A percentile compares a stretch with the other conserved stretches of the same genome.
These are phyloP conservation scores for Cephus sareptanus DNA, from an alignment of 2,888 invertebrate species.

Conservation along the genomic window DNA sequence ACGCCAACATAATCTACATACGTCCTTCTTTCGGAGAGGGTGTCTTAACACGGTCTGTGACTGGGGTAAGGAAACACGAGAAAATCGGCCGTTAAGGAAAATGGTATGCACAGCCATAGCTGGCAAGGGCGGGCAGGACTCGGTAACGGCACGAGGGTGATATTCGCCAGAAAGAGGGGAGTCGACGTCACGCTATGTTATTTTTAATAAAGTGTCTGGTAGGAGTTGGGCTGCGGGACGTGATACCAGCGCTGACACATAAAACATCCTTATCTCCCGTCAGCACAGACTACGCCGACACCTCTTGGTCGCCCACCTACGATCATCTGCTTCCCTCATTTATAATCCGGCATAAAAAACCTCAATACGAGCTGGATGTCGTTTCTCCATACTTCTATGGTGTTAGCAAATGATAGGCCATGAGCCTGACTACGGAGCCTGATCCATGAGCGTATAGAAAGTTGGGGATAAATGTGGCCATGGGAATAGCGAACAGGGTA, in stretches of 20 bases:
- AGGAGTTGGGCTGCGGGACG: conserved; percentile 34
- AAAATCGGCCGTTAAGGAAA: conserved; percentile 38
- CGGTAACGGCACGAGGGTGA: conserved; percentile 1
- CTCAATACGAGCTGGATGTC: conserved; percentile 5
- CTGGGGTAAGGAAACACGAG: conserved; percentile 11
- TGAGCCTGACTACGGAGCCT: background rate
- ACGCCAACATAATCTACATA: background rate
- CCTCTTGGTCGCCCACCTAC: conserved; percentile 23
- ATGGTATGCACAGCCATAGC: conserved; percentile 36
- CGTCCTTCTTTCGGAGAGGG: background rate
- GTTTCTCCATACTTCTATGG: background rate
- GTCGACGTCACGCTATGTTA: conserved; percentile 37
- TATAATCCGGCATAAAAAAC: conserved; percentile 24
- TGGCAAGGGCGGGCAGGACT: conserved; percentile 5
- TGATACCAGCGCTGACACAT: conserved; percentile 44
- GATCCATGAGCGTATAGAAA: background rate
- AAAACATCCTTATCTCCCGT: conserved; percentile 53
- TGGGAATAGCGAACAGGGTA: background rate
- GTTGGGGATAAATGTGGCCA: background rate
- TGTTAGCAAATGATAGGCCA: background rate
- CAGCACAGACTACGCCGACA: conserved; percentile 32
- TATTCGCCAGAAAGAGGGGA: conserved; percentile 19
- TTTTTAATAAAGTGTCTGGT: conserved; percentile 49
- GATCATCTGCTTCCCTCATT: conserved; percentile 33
- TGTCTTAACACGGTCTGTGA: background rate